A percentile compares a stretch with the other conserved stretches of the same genome.
Evolutionary conservation across 2,888 invertebrate genomes (phyloP).

Genomic region (Incurvaria masculella): DNA sequence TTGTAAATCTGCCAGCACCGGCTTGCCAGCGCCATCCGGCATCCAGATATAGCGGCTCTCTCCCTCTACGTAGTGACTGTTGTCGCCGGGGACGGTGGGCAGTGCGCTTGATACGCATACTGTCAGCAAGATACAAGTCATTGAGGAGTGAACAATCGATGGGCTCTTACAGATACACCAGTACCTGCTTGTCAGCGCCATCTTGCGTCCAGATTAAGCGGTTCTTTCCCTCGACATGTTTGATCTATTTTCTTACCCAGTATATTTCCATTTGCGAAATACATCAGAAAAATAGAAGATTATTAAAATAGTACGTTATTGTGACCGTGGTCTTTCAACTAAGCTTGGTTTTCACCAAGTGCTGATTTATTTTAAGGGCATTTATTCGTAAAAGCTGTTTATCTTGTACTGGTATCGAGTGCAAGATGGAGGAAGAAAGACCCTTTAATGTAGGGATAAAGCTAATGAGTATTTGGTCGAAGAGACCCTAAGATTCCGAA

Average conservation of each 20-base stretch:
- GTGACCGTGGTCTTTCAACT: not conserved
- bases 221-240: conserved; percentile 6
- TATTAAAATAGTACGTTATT: not conserved
- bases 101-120: not conserved
- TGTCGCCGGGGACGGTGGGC: conserved; percentile 30
- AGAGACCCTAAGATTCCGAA: no score
- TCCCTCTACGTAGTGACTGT: conserved; percentile 43
- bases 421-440: not conserved
- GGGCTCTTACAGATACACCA: conserved; percentile 5
- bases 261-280: conserved; percentile 1
- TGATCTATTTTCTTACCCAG: conserved; percentile 6
- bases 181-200: conserved; percentile 1
- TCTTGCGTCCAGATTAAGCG: conserved; percentile 7
- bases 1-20: conserved; percentile 33
- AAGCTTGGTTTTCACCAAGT: no score
- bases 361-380: not conserved
- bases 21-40: conserved; percentile 35
- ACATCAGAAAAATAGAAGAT: not conserved
- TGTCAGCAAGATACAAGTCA: conserved; percentile 18
- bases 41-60: conserved; percentile 44
- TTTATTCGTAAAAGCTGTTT: not conserved
- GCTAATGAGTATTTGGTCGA: no score
- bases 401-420: no score
- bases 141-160: not conserved
- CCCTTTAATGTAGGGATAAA: no score